Percentiles rank a stretch among this genome's conserved stretches.
These are phyloP conservation scores for Hypomecis atomaria DNA, from an alignment of 2,888 invertebrate species.

Conservation along the genomic window DNA sequence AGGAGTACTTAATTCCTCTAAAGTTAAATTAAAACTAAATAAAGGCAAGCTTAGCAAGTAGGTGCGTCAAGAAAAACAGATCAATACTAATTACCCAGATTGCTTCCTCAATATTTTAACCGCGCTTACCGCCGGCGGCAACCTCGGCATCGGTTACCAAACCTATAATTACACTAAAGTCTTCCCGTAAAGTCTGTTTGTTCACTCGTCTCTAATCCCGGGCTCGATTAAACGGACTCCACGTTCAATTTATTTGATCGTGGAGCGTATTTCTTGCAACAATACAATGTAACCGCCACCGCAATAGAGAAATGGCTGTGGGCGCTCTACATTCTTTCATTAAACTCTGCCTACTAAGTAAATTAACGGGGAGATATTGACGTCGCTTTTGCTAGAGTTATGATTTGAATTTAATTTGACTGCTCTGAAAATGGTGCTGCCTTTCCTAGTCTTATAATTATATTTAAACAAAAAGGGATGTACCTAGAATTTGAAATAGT, in stretches of 20 bases:
- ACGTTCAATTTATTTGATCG: constrained; percentile 50
- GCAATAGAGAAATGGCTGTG: constrained; percentile 25
- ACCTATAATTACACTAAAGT: constrained; percentile 39
- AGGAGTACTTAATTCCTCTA: too few relatives aligned
- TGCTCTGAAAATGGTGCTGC: too few relatives aligned
- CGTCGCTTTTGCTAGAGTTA: background rate
- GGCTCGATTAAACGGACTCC: constrained; percentile 49
- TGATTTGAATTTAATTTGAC: too few relatives aligned
- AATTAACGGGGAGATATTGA: background rate
- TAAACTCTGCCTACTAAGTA: constrained; percentile 14
- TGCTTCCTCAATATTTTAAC: constrained; percentile 25
- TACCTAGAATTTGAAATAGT: too few relatives aligned
- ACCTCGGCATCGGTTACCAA: constrained; percentile 11
- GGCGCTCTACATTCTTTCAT: constrained; percentile 30
- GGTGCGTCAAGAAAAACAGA: constrained; percentile 4
- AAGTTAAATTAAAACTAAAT: too few relatives aligned
- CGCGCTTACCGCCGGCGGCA: constrained; percentile 8
- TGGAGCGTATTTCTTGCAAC: constrained; percentile 43
- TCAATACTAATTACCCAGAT: constrained; percentile 17
- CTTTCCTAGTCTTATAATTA: too few relatives aligned
- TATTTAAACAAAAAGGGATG: too few relatives aligned
- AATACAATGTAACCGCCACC: constrained; percentile 44
- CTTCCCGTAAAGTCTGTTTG: constrained; percentile 43
- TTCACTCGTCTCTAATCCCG: constrained; percentile 47
- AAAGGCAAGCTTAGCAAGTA: background rate